Conservation (phyloP, 1,140 invertebrate species). For the Hylaeus volcanicus region DNA sequence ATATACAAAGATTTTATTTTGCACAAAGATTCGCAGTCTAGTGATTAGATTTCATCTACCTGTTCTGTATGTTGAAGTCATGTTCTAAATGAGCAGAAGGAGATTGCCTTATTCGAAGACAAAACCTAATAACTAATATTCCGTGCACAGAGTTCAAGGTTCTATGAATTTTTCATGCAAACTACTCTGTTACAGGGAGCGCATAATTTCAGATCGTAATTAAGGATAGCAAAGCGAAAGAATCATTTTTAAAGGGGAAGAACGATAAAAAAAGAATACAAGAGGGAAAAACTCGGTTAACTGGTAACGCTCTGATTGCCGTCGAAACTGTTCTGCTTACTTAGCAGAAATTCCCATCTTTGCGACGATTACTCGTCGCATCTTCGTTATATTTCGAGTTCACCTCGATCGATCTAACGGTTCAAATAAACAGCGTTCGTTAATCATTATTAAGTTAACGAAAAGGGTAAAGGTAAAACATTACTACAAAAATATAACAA, state of each 20-base stretch:
- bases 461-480: background rate
- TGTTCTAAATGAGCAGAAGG: no score
- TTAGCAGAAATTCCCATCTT: conserved; percentile 18
- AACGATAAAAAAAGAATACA: conserved; percentile 34
- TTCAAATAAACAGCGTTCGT: background rate
- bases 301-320: conserved; percentile 78
- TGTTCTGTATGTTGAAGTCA: no score
- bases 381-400: conserved; percentile 37
- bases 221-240: background rate
- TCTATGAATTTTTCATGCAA: no score
- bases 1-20: no score
- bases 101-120: no score
- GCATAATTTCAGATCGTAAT: background rate
- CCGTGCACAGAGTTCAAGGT: no score
- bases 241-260: background rate
- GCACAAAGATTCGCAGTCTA: no score
- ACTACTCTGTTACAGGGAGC: background rate
- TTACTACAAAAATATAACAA: background rate
- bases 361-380: conserved; percentile 7
- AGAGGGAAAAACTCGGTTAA: conserved; percentile 66
- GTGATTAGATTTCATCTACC: no score
- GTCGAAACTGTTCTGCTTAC: conserved; percentile 32
- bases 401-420: conserved; percentile 17
- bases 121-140: no score
- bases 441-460: background rate